Base-by-base conservation (phyloP, 2,113 vertebrate genomes). In the Ammodytes marinus region DNA sequence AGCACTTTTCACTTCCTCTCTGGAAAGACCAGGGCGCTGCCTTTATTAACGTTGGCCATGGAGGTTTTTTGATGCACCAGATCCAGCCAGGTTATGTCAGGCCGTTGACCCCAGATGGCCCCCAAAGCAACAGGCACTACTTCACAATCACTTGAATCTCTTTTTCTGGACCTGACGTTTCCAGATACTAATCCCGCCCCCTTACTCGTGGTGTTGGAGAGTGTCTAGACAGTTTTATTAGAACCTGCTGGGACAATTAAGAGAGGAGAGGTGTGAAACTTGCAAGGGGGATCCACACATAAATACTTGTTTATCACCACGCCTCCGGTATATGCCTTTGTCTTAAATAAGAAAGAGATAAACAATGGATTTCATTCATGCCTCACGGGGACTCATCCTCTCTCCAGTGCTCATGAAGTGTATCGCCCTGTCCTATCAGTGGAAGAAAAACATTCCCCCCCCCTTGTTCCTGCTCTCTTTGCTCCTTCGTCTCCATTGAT, bases 1-100 rank as follows among this genome's bases (percentile, higher is more conserved):
- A 49, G 49, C 0, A 68, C 68, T 81, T 84, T 80, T 80, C 54
- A 78, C 47, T 78, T 79, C 13, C n/a, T 90, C 74, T 83, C 54
- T 86, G 79, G 60, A 77, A 11, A 74, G 73, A 77, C 73, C 39
- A 39, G 49, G 58, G 40, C 27, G 13, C 86, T 74, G 86, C 87
- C 63, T 84, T 60, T 57, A 82, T 86, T 61, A 76, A 83, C 72
- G 68, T 64, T n/a, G n/a, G 37, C 65, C 67, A 57, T 49, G 17
- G 27, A 63, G 59, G 70, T 83, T 68, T 27, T 27, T 27, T 70
- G 81, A 88, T 69, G 69, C 81, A 68, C 42, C 47, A 10, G 73
- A 75, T 84, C 68, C 47, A 86, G 70, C 73, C 42, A 8, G 55
- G 63, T 81, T 50, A 42, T 75, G 86, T 87, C 77, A 59, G 19